A percentile compares a stretch with the other conserved stretches of the same genome.
Conservation (phyloP, 2,888 invertebrate genomes). For the Lumbricus terrestris region DNA sequence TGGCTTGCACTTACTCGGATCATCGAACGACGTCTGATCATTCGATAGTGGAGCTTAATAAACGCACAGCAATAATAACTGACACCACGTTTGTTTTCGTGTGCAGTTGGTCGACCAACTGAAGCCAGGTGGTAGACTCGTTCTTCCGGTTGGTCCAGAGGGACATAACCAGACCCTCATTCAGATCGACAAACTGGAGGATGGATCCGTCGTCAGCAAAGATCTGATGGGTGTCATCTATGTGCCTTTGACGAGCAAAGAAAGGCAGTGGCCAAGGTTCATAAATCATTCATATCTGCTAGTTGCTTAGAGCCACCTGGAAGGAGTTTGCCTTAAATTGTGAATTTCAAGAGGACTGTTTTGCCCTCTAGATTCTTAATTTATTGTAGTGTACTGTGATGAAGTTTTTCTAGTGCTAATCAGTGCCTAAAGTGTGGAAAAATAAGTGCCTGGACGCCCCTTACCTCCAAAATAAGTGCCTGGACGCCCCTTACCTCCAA, state of each 20-base stretch:
- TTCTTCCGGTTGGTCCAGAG: conserved; percentile 76
- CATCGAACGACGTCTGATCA: no score
- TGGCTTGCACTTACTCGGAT: no score
- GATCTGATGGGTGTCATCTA: conserved; percentile 92
- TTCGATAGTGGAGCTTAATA: background rate
- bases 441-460: no score
- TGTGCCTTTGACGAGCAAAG: conserved; percentile 89
- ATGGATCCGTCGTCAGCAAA: conserved; percentile 74
- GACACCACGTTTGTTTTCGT: background rate
- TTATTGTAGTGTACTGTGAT: background rate
- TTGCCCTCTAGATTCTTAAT: background rate
- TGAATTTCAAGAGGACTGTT: background rate
- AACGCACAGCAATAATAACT: background rate
- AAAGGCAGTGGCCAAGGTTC: conserved; percentile 68
- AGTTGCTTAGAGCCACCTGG: background rate
- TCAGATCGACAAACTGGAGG: conserved; percentile 81
- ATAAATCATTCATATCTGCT: background rate
- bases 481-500: no score
- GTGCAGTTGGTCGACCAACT: conserved; percentile 78
- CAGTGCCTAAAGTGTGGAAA: no score
- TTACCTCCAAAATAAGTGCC: no score
- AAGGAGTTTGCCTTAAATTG: background rate
- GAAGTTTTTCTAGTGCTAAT: background rate
- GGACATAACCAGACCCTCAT: conserved; percentile 76
- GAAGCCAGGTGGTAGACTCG: conserved; percentile 86